Evolutionary conservation across 2,888 invertebrate genomes (phyloP).

Genomic region (Brachylomia viminalis): DNA sequence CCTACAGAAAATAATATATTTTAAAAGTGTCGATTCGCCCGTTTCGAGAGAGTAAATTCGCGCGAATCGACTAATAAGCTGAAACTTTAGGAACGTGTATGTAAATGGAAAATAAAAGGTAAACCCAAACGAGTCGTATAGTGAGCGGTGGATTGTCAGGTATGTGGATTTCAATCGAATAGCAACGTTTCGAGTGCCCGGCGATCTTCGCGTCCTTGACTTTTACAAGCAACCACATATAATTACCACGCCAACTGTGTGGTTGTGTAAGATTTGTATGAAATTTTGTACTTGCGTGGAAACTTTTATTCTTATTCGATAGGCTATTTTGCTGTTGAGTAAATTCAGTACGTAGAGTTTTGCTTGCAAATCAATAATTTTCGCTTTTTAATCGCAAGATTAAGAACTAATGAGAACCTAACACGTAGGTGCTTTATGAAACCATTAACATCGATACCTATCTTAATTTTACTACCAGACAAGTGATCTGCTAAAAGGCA

Average conservation of each 20-base stretch:
- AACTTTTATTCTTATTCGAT: conserved; percentile 46
- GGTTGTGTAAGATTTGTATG: conserved; percentile 56
- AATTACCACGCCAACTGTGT: conserved; percentile 60
- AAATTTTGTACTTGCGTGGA: conserved; percentile 53
- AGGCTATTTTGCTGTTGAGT: conserved; percentile 29
- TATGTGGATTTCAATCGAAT: conserved; percentile 49
- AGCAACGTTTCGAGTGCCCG: conserved; percentile 33
- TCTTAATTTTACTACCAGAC: not conserved
- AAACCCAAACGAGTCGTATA: conserved; percentile 24
- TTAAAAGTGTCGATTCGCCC: too few relatives aligned
- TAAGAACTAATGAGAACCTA: not conserved
- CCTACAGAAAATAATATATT: too few relatives aligned
- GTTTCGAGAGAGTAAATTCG: too few relatives aligned
- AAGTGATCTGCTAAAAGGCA: conserved; percentile 27
- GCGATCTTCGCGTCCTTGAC: conserved; percentile 73
- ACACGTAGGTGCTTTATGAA: not conserved
- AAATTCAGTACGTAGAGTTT: conserved; percentile 15
- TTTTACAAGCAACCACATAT: conserved; percentile 70
- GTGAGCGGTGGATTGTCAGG: conserved; percentile 47
- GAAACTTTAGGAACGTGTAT: conserved; percentile 36
- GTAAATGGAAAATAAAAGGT: conserved; percentile 39
- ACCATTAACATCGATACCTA: not conserved
- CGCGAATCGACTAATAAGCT: too few relatives aligned
- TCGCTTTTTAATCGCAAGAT: not conserved
- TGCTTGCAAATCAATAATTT: not conserved